Percentiles rank a stretch among this genome's conserved stretches.
Conservation (phyloP, 1,140 invertebrate species). For the Drosophila parabipectinata region DNA sequence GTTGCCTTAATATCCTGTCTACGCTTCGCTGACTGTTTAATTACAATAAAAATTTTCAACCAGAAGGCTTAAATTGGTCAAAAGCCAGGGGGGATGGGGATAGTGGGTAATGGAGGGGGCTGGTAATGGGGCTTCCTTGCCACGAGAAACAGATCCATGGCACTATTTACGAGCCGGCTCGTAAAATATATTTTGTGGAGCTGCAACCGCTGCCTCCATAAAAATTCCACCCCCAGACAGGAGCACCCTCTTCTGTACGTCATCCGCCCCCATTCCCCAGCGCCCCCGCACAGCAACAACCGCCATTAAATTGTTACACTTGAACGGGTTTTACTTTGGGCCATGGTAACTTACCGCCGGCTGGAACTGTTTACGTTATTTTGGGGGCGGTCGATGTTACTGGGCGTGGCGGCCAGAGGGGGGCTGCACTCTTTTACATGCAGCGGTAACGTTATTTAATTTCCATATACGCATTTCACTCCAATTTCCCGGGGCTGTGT, state of each 20-base stretch:
- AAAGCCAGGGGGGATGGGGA: not conserved
- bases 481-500: conserved; percentile 60
- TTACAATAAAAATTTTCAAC: conserved; percentile 70
- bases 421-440: conserved; percentile 24
- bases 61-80: conserved; percentile 45
- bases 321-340: conserved; percentile 81
- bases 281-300: conserved; percentile 54
- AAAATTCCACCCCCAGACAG: conserved; percentile 15
- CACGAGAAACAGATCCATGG: conserved; percentile 31
- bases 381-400: not conserved
- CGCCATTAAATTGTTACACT: conserved; percentile 83
- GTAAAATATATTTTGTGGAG: conserved; percentile 48
- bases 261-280: not conserved
- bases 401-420: not conserved
- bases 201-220: conserved; percentile 42
- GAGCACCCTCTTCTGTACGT: conserved; percentile 3
- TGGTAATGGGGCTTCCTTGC: not conserved
- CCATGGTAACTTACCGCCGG: conserved; percentile 62
- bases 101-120: not conserved
- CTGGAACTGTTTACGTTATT: conserved; percentile 37
- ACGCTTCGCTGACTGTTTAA: conserved; percentile 74
- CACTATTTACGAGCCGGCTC: conserved; percentile 46
- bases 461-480: conserved; percentile 75
- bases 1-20: conserved; percentile 78
- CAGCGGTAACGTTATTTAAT: conserved; percentile 57